Conservation (phyloP, 2,113 vertebrate genomes). For the Nematolebias whitei region DNA sequence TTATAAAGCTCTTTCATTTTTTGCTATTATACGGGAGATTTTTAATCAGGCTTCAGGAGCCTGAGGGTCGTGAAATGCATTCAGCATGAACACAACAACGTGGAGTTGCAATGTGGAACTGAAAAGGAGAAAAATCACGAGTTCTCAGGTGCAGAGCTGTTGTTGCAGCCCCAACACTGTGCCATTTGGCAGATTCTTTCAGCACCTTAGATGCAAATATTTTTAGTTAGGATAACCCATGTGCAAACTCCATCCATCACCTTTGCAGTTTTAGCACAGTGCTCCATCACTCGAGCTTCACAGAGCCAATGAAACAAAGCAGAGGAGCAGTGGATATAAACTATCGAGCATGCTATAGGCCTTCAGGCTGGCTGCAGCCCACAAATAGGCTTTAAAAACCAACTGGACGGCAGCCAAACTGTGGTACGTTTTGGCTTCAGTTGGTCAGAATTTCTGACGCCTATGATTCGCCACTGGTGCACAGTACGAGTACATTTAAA, state of each 20-base stretch:
- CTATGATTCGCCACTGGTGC: slow-evolving; percentile 15
- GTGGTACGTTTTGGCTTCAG: slow-evolving; percentile 40
- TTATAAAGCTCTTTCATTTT: slow-evolving; percentile 11
- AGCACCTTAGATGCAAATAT: slow-evolving; percentile 50
- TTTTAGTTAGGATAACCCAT: slow-evolving; percentile 49
- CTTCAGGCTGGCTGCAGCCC: slow-evolving; percentile 42
- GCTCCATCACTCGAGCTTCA: slow-evolving; percentile 37
- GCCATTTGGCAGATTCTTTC: slow-evolving; percentile 9
- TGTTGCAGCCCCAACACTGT: slow-evolving; percentile 22
- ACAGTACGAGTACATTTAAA: slow-evolving; percentile 1
- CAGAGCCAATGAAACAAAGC: slow-evolving; percentile 45
- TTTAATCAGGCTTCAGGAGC: slow-evolving; percentile 33
- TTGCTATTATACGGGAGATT: slow-evolving; percentile 22
- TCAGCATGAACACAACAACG: slow-evolving; percentile 3
- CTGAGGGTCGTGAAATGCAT: slow-evolving; percentile 14
- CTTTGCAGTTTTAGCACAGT: slow-evolving; percentile 21
- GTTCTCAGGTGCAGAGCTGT: slow-evolving; percentile 11
- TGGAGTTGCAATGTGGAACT: neutral
- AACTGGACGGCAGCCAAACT: slow-evolving; percentile 44
- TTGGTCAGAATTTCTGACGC: slow-evolving; percentile 35
- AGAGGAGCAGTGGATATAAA: slow-evolving; percentile 47
- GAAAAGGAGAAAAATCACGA: neutral
- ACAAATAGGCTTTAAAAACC: slow-evolving; percentile 30
- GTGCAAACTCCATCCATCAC: slow-evolving; percentile 46
- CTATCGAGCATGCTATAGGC: slow-evolving; percentile 39